Conservation (phyloP, 2,888 invertebrate genomes). For the Aspidapion aeneum region DNA sequence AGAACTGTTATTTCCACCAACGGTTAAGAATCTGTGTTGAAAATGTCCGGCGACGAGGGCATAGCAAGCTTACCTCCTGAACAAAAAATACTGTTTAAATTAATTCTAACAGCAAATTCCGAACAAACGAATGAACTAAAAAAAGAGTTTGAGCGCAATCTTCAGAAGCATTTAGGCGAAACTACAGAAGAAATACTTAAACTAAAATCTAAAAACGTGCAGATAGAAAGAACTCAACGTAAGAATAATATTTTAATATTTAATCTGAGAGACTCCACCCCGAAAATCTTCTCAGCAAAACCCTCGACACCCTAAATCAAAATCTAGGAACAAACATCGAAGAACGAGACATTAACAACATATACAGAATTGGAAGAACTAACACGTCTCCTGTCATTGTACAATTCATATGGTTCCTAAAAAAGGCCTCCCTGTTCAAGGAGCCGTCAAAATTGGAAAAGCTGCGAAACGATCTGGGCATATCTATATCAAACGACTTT, state of each 20-base stretch:
- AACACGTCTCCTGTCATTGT: background rate
- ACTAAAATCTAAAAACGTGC: background rate
- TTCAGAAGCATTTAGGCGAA: background rate
- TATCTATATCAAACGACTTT: background rate
- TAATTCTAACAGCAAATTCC: background rate
- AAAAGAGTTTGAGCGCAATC: background rate
- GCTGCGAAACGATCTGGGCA: background rate
- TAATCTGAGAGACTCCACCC: too few species aligned
- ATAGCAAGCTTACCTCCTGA: background rate
- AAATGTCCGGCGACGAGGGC: background rate
- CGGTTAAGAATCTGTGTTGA: background rate
- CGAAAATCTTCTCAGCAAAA: background rate
- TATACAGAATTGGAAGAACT: background rate
- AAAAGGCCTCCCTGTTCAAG: background rate
- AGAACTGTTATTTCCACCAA: background rate
- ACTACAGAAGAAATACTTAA: background rate
- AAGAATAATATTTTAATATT: background rate
- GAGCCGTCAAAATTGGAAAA: background rate
- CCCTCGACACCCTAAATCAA: background rate
- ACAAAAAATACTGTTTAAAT: background rate
- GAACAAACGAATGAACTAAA: background rate
- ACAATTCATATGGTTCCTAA: background rate
- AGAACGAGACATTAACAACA: background rate
- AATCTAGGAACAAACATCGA: background rate
- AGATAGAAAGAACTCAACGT: background rate